Conservation (phyloP, 30 jellyfish, hydroid and myxozoan genomes). For the Aurelia coerulea region DNA sequence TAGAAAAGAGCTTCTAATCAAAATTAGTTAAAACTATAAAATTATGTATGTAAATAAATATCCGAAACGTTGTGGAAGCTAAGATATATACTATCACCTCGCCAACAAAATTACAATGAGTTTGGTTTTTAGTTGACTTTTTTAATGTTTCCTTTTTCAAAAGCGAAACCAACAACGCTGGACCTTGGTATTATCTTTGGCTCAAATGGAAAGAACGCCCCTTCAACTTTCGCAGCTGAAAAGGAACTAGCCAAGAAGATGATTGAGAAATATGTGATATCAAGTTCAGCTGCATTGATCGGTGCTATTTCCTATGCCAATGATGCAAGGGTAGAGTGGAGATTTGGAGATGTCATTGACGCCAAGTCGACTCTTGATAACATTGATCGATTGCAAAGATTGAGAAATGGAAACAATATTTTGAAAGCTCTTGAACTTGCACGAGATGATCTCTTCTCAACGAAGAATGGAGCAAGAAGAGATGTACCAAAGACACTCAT, state of each 20-base stretch:
- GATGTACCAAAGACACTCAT: constrained; percentile 55
- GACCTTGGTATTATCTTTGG: constrained; percentile 63
- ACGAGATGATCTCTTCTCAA: constrained; percentile 15
- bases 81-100: too few relatives aligned
- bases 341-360: constrained; percentile 22
- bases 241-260: constrained; percentile 18
- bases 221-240: constrained; percentile 38
- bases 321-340: constrained; percentile 31
- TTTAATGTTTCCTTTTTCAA: not conserved
- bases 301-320: constrained; percentile 60
- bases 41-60: too few relatives aligned
- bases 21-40: too few relatives aligned
- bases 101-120: too few relatives aligned
- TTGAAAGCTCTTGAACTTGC: constrained; percentile 55
- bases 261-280: constrained; percentile 15
- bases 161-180: constrained; percentile 1
- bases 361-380: not conserved
- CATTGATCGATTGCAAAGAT: constrained; percentile 16
- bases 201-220: constrained; percentile 29
- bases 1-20: too few relatives aligned
- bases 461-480: constrained; percentile 62
- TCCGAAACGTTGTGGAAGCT: too few relatives aligned
- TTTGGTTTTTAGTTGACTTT: too few relatives aligned
- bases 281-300: constrained; percentile 3
- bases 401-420: constrained; percentile 37